A percentile compares a stretch with the other conserved stretches of the same genome.
Evolutionary conservation across 2,888 invertebrate species (phyloP).

Genomic region (Ennomos erosarius): DNA sequence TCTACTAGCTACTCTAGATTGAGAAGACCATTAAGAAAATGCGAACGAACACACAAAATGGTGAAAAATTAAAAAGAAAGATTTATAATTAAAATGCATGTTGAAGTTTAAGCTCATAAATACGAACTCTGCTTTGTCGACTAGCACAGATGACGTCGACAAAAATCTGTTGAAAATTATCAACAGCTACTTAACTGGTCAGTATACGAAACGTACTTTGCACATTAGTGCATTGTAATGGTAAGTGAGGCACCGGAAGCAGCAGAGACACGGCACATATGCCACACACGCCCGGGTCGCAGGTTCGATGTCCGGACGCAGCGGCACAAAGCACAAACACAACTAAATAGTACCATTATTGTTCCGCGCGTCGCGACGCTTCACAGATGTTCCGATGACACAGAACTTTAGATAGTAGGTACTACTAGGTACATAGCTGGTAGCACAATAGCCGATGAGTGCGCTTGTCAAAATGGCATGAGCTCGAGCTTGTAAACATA

Average conservation of each 20-base stretch:
- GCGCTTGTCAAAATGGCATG: conserved; percentile 1
- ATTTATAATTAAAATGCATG: too few relatives aligned
- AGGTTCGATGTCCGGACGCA: conserved; percentile 62
- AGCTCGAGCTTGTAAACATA: too few relatives aligned
- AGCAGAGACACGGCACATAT: conserved; percentile 42
- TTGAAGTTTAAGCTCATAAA: too few relatives aligned
- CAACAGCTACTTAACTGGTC: too few relatives aligned
- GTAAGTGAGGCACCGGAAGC: conserved; percentile 45
- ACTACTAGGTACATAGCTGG: too few relatives aligned
- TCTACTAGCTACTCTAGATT: too few relatives aligned
- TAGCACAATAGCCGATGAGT: conserved; percentile 20
- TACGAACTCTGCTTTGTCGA: background rate
- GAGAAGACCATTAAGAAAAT: too few relatives aligned
- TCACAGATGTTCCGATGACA: conserved; percentile 42
- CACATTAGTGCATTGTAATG: conserved; percentile 2
- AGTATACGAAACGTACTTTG: too few relatives aligned
- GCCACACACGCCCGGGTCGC: conserved; percentile 26
- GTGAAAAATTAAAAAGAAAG: too few relatives aligned
- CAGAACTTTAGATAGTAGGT: conserved; percentile 17
- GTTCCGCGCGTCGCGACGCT: conserved; percentile 40
- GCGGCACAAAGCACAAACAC: conserved; percentile 43
- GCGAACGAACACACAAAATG: too few relatives aligned
- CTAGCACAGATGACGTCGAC: background rate
- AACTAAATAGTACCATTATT: conserved; percentile 50
- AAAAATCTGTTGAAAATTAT: too few relatives aligned